A percentile compares a stretch with the other conserved stretches of the same genome.
Evolutionary conservation across 2,888 invertebrate genomes (phyloP).

Genomic region (Thymelicus acteon): DNA sequence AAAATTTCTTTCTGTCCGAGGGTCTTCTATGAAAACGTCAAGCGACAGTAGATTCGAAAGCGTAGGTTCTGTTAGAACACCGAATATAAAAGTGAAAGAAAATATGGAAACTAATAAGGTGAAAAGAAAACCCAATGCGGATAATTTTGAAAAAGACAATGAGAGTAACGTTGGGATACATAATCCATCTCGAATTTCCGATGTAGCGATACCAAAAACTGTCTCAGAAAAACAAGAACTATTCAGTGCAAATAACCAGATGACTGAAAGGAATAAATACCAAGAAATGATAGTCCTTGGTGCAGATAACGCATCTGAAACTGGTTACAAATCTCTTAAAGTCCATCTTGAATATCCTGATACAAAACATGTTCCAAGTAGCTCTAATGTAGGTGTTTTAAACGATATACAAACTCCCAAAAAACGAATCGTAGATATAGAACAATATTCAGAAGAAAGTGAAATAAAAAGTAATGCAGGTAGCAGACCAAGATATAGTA

Average conservation of each 20-base stretch:
- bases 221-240: background rate
- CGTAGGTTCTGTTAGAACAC: background rate
- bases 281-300: background rate
- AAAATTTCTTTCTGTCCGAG: background rate
- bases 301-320: background rate
- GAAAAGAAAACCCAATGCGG: slow-evolving; percentile 1
- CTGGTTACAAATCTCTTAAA: background rate
- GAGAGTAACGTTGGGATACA: background rate
- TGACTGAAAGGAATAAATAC: background rate
- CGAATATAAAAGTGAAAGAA: background rate
- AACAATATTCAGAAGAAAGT: background rate
- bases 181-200: background rate
- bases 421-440: background rate
- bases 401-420: background rate
- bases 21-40: background rate
- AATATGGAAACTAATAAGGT: background rate
- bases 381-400: background rate
- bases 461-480: background rate
- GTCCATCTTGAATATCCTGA: background rate
- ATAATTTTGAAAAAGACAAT: background rate
- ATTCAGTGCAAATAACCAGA: background rate
- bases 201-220: background rate
- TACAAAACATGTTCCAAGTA: background rate
- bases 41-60: background rate
- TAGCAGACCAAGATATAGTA: background rate